Percentiles rank a stretch among this genome's conserved stretches.
Evolutionary conservation across 2,113 vertebrate genomes (phyloP).

Genomic region (Proteles cristata): DNA sequence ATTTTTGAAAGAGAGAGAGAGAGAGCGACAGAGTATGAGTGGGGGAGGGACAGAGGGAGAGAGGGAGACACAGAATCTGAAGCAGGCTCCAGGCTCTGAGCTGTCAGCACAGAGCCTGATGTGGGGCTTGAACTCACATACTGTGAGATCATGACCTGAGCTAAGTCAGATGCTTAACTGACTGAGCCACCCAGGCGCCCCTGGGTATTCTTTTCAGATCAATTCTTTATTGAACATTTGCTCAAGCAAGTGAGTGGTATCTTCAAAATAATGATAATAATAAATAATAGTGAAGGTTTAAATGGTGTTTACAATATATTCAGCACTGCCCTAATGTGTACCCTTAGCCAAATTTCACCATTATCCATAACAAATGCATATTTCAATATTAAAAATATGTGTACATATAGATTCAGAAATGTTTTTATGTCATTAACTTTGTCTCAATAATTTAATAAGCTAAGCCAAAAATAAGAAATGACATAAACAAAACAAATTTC

Average conservation of each 20-base stretch:
- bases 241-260: background rate
- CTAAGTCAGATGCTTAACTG: too few relatives aligned
- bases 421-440: background rate
- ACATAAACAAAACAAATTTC: background rate
- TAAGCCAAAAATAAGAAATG: background rate
- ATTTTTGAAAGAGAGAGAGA: too few relatives aligned
- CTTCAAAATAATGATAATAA: background rate
- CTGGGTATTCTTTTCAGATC: background rate
- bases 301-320: background rate
- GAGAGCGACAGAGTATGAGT: too few relatives aligned
- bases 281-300: background rate
- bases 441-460: background rate
- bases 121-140: too few relatives aligned
- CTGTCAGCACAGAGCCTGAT: too few relatives aligned
- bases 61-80: too few relatives aligned
- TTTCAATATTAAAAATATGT: constrained; percentile 12
- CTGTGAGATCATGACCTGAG: too few relatives aligned
- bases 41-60: too few relatives aligned
- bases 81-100: too few relatives aligned
- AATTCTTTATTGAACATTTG: constrained; percentile 1
- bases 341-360: background rate
- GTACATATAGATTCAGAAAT: background rate
- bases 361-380: background rate
- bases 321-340: background rate
- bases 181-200: too few relatives aligned